These are phyloP conservation scores for Drosophila serrata DNA, from an alignment of 1,140 invertebrate genomes.

Conservation along the genomic window DNA sequence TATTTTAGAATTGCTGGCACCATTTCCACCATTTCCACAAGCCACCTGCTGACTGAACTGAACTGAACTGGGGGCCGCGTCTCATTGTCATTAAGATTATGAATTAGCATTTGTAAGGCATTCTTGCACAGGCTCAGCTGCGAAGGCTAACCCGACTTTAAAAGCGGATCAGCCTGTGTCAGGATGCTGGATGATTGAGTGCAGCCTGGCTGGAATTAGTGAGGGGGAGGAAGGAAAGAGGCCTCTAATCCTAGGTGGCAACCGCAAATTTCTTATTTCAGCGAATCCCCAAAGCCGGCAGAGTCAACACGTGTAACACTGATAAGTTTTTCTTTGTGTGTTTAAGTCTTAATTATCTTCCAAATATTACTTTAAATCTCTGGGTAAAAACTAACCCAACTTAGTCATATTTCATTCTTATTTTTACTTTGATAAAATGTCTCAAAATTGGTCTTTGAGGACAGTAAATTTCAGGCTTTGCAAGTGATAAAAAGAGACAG, in stretches of 20 bases:
- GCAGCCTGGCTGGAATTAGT: conserved; percentile 30
- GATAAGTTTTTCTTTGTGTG: neutral
- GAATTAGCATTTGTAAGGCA: conserved; percentile 72
- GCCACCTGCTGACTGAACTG: conserved; percentile 37
- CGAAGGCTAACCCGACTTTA: conserved; percentile 46
- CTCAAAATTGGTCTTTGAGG: neutral
- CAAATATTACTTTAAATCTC: too few species aligned
- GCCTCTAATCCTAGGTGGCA: conserved; percentile 22
- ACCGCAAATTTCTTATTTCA: conserved; percentile 12
- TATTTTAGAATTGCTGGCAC: conserved; percentile 59
- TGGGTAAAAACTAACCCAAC: too few species aligned
- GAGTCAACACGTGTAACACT: conserved; percentile 11
- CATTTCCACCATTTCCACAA: neutral
- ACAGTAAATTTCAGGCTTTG: neutral
- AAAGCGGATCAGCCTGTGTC: conserved; percentile 48
- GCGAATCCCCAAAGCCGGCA: neutral
- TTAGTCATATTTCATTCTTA: too few species aligned
- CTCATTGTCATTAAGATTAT: conserved; percentile 70
- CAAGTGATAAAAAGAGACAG: conserved; percentile 3
- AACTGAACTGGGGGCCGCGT: conserved; percentile 2
- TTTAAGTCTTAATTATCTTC: too few species aligned
- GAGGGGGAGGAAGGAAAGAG: too few species aligned
- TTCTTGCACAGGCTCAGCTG: conserved; percentile 55
- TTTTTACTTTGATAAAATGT: neutral
- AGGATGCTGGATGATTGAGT: conserved; percentile 49